A percentile compares a stretch with the other conserved stretches of the same genome.
Evolutionary conservation across 2,888 invertebrate species (phyloP).

Genomic region (Spisula subtruncata): DNA sequence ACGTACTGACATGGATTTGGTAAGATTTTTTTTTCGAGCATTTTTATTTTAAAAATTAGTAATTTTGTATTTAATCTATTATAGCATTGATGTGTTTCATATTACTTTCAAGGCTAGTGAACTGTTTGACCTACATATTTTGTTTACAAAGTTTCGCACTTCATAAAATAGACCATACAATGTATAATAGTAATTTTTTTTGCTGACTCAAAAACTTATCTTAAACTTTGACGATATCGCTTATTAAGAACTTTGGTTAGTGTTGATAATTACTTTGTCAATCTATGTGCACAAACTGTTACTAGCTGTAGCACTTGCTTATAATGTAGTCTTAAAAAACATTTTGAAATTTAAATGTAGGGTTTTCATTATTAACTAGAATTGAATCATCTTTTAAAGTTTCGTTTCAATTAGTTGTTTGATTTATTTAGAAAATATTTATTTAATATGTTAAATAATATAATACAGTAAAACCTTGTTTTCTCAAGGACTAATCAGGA

Average conservation of each 20-base stretch:
- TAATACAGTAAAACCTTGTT: too few relatives aligned
- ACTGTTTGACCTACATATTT: slow-evolving; percentile 17
- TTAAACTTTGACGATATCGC: not conserved
- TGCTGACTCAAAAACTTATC: not conserved
- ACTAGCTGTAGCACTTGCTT: not conserved
- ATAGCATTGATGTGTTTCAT: not conserved
- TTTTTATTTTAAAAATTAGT: not conserved
- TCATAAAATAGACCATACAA: not conserved
- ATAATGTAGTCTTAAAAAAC: too few relatives aligned
- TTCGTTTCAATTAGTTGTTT: too few relatives aligned
- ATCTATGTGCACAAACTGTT: not conserved
- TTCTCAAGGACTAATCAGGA: too few relatives aligned
- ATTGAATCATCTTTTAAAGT: too few relatives aligned
- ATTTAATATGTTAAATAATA: too few relatives aligned
- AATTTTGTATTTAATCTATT: not conserved
- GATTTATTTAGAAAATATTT: too few relatives aligned
- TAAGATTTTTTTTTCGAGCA: not conserved
- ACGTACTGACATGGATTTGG: slow-evolving; percentile 38
- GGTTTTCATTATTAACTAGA: too few relatives aligned
- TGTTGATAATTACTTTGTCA: not conserved
- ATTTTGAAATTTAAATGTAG: too few relatives aligned
- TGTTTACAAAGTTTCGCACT: not conserved
- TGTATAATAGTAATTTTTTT: not conserved
- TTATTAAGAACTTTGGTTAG: not conserved
- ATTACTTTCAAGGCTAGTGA: not conserved